Evolutionary conservation across 2,888 invertebrate species (phyloP).

Genomic region (Scaptodrosophila latifasciaeformis): DNA sequence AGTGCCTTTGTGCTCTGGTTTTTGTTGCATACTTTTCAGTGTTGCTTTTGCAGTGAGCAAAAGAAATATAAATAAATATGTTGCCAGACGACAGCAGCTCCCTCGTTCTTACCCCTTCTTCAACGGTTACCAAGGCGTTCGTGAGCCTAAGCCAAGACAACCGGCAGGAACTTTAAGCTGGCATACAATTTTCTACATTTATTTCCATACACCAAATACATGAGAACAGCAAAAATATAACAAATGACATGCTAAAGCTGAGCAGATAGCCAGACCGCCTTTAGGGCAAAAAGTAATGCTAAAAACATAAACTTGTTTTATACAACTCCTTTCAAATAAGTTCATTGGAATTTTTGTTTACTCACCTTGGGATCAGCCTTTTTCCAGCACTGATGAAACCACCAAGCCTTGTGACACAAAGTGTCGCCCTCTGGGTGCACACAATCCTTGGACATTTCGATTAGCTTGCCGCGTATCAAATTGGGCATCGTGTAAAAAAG

Average conservation of each 20-base stretch:
- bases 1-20: background rate
- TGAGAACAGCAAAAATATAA: conserved; percentile 13
- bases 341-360: background rate
- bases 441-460: conserved; percentile 69
- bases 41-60: conserved; percentile 1
- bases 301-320: too few relatives aligned
- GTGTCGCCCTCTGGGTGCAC: conserved; percentile 71
- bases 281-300: conserved; percentile 69
- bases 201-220: conserved; percentile 15
- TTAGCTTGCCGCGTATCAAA: conserved; percentile 60
- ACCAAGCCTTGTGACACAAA: conserved; percentile 73
- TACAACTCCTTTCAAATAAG: too few relatives aligned
- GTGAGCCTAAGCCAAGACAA: conserved; percentile 1
- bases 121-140: conserved; percentile 14
- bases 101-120: background rate
- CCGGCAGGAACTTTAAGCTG: background rate
- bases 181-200: conserved; percentile 25
- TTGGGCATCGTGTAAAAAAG: conserved; percentile 64
- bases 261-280: background rate
- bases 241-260: background rate
- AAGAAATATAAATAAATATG: too few relatives aligned
- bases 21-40: conserved; percentile 8
- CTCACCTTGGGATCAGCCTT: conserved; percentile 72
- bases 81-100: too few relatives aligned
- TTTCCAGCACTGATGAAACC: conserved; percentile 75